Base-by-base conservation (phyloP, 2,113 vertebrate species). In the Sprattus sprattus region DNA sequence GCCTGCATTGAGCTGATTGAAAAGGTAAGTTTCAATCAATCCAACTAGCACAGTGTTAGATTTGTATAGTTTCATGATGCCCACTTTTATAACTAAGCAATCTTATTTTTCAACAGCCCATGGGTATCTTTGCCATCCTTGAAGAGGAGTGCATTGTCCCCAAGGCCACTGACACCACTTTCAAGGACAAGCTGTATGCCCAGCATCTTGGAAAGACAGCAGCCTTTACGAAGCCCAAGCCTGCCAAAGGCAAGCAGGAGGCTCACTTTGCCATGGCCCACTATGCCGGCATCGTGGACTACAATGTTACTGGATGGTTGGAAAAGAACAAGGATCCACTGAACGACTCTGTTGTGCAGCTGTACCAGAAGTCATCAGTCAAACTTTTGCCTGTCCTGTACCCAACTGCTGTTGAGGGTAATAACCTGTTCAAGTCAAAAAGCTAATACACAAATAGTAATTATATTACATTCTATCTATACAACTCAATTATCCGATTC, bases 261-360 rank as follows among this genome's bases (percentile, higher is more conserved):
- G 97, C 96, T 0, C 97, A 98, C 90, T 98, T 98, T 89, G 94
- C 97, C 0, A 89, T 98, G 85, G 39, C 97, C 0, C 97, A 98
- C 82, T 98, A 98, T 0, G 97, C 97, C 20, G 97, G 97, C 0
- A 95, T 91, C 0, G 97, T 98, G 88, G 97, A 98, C 83, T 98
- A 98, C 92, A 98, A 97, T 85, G 84, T 93, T 45, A 0, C 0
- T 87, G 93, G 93, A 0, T 86, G 85, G 85, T 81, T 86, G 85
- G 85, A 86, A 81, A 86, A 86, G 81, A 86, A 86, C 60, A 82
- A 86, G 85, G 85, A 86, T 82, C 85, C 85, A 52, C 85, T 86
- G 85, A 86, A 86, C 39, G 49, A 78, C 49, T 85, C 78, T 45
- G 52, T 67, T 82, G 2, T 89, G 47, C 84, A 87, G 86, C 71